Base-by-base conservation (phyloP, 2,113 vertebrate genomes). In the Acinonyx jubatus region DNA sequence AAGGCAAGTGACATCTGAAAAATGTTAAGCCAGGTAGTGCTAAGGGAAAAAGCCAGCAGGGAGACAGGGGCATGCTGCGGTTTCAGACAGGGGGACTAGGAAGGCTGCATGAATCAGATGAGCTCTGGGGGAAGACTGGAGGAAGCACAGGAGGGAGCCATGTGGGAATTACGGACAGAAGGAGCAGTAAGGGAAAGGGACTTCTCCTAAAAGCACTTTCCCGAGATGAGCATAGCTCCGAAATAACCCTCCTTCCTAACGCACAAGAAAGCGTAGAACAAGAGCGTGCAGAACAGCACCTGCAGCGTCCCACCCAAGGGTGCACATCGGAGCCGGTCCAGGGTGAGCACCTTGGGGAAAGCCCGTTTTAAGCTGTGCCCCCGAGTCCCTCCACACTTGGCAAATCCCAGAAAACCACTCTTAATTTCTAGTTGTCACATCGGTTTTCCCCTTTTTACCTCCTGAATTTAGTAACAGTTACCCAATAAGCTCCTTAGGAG, bases 391-490 rank as follows among this genome's bases (percentile, higher is more conserved):
- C 38, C 5, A 38, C 4, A 12, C 50, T n/a, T 33, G 1, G 10
- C 10, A 61, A 76, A 38, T 33, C n/a, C 50, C 89, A 33, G 61
- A 73, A 84, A 36, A 66, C 18, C 8, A 19, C 38, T 73, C 66
- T 23, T 33, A 16, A 33, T 55, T 14, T 18, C 31, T n/a, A 8
- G 38, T 31, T 18, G 19, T 33, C 50, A 65, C 61, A 55, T 4
- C 45, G n/a, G 19, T 19, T 78, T 41, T 71, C 31, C 55, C 23
- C 3, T 36, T 71, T 78, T 63, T 69, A 25, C 29, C 41, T 80
- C 57, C 78, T 86, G 31, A 71, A 15, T 76, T 92, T 81, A 81
- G 29, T 82, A 78, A 86, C 27, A 90, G 68, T 65, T 45, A 84
- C 69, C 4, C 84, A 90, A 10, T 12, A 73, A 50, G 23, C 48